These are phyloP conservation scores for Scaptomyza graminum DNA, from an alignment of 1,140 invertebrate genomes.

Conservation along the genomic window DNA sequence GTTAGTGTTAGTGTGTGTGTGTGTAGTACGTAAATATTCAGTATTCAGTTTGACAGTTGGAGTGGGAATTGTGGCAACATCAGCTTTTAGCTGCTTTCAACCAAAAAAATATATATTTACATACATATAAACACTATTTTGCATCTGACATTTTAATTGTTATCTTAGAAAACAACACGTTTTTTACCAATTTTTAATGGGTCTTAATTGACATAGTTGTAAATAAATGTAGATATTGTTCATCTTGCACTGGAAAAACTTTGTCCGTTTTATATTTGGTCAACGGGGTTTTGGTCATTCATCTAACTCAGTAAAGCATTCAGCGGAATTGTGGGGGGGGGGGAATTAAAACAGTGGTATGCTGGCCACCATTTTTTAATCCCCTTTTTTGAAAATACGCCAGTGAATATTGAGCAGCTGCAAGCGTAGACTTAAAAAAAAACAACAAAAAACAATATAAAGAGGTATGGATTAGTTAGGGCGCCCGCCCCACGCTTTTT, in stretches of 20 bases:
- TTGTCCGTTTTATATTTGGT: slow-evolving; percentile 59
- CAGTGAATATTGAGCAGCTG: slow-evolving; percentile 68
- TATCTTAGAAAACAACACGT: not conserved
- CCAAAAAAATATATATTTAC: slow-evolving; percentile 7
- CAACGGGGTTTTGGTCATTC: slow-evolving; percentile 65
- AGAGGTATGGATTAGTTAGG: not conserved
- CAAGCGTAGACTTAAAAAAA: slow-evolving; percentile 14
- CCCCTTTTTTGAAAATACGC: slow-evolving; percentile 58
- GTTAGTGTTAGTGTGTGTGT: not conserved
- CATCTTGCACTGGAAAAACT: slow-evolving; percentile 54
- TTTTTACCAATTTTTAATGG: not conserved
- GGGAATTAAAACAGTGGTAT: too few relatives aligned
- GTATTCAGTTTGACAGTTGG: slow-evolving; percentile 55
- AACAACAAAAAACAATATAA: too few relatives aligned
- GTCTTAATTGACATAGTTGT: not conserved
- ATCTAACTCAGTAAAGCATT: slow-evolving; percentile 52
- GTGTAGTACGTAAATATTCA: slow-evolving; percentile 33
- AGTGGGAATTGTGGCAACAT: not conserved
- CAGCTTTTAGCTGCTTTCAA: slow-evolving; percentile 4
- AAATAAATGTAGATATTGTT: not conserved
- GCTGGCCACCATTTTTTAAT: slow-evolving; percentile 44
- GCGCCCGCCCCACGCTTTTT: not conserved
- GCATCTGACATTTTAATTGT: not conserved
- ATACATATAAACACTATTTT: too few relatives aligned
- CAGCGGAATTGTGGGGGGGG: not conserved